Base-by-base conservation (phyloP, 2,888 invertebrate genomes). In the Aleiodes leptofemur region DNA sequence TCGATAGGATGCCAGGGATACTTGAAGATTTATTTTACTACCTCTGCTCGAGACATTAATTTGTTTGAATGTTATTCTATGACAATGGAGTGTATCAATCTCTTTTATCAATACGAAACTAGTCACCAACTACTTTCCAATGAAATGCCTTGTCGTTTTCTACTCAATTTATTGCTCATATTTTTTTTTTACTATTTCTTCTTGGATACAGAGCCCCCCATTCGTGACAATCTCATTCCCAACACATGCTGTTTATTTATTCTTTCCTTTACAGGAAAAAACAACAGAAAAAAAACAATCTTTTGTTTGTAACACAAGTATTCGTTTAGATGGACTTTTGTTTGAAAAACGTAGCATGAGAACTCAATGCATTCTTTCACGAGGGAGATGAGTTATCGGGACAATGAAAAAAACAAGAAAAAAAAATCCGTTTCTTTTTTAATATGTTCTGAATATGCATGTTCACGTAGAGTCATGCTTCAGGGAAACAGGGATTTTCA, bases 1-100 rank as follows among this genome's bases (percentile, higher is more conserved):
- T 78, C 83, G 78, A 83, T 82, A 81, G 81, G 34, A 14, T 38
- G 48, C 48, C 43, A 14, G 64, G 43, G 43, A 23, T 64, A 38
- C 61, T 61, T 64, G 16, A 29, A 16, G 48, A 23, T 48, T 64
- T 23, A 64, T 64, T 64, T 64, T 64, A 64, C 48, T 64, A 64
- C 48, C 34, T 48, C 64, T 64, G 43, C 64, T 64, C 4, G 29
- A 48, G 64, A 64, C 64, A 64, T 64, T 64, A 64, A 64, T 64
- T 64, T 64, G 43, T 38, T 11, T 48, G 43, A 16, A 43, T 7
- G 43, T 64, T 64, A 64, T 48, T 48, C 4, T 7, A 56, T 34
- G 14, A 70, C 38, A 43, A 55, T 70, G n/a, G 11, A 31, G 56
- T n/a, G 55, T 57, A 70, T 56, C 29, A 43, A 43, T 48, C 29